A percentile compares a stretch with the other conserved stretches of the same genome.
Evolutionary conservation across 2,797 vertebrate species (phyloP).

Genomic region (Chaetodon trifasciatus): DNA sequence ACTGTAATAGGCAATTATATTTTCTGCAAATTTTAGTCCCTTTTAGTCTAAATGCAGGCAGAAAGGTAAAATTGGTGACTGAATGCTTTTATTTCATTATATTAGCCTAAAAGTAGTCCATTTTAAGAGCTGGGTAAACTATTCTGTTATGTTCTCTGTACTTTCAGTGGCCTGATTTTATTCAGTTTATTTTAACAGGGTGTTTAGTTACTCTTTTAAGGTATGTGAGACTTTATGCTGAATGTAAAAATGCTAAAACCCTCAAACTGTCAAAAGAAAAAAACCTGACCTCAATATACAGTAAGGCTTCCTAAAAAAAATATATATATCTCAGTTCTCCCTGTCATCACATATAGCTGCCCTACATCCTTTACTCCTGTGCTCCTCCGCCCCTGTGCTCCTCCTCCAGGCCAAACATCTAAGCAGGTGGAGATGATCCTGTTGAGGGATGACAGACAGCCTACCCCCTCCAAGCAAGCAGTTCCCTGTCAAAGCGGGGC

Average conservation of each 20-base stretch:
- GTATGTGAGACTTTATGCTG: background rate
- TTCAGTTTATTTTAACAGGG: no score
- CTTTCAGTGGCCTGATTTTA: no score
- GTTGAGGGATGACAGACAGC: constrained; percentile 70
- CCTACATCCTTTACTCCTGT: background rate
- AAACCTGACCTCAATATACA: background rate
- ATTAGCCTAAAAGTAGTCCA: background rate
- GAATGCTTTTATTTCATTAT: background rate
- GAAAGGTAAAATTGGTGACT: background rate
- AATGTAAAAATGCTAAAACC: background rate
- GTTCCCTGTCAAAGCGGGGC: constrained; percentile 48
- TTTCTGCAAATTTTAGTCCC: background rate
- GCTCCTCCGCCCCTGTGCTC: constrained; percentile 16
- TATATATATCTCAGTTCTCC: background rate
- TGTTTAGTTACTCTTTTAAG: background rate
- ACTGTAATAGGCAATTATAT: background rate
- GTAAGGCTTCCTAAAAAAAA: background rate
- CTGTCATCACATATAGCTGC: constrained; percentile 7
- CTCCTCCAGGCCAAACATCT: constrained; percentile 43
- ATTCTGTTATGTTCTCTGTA: background rate
- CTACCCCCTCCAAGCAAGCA: constrained; percentile 41
- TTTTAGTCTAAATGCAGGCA: background rate
- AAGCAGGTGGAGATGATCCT: constrained; percentile 72
- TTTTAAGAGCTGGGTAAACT: background rate
- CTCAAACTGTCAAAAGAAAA: background rate